Percentiles rank a stretch among this genome's conserved stretches.
These are phyloP conservation scores for Eurypyga helias DNA, from an alignment of 2,113 vertebrate genomes.

Conservation along the genomic window DNA sequence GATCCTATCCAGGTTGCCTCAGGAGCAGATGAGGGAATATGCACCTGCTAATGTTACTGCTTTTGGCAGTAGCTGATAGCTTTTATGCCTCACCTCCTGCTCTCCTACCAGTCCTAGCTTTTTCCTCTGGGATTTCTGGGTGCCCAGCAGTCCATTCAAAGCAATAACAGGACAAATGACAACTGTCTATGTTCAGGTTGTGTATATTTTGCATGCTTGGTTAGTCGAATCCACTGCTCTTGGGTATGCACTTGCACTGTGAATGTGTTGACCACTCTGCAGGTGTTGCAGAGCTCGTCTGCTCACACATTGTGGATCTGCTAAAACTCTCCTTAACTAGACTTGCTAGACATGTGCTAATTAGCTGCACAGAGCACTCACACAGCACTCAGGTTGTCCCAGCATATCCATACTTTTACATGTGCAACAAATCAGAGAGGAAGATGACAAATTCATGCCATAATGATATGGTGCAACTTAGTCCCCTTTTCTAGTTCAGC, in stretches of 20 bases:
- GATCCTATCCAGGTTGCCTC: background rate
- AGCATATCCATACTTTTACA: background rate
- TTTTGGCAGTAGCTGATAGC: background rate
- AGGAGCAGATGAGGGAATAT: background rate
- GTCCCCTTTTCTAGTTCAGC: background rate
- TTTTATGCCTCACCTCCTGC: constrained; percentile 1
- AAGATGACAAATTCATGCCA: background rate
- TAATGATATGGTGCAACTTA: background rate
- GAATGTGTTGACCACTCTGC: background rate
- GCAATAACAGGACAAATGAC: background rate
- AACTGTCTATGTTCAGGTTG: background rate
- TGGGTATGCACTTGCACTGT: background rate
- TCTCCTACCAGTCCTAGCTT: background rate
- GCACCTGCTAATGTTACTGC: background rate
- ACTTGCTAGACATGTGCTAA: background rate
- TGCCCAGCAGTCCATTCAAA: background rate
- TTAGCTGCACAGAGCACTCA: background rate
- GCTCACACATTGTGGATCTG: background rate
- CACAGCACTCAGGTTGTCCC: background rate
- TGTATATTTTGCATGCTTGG: background rate
- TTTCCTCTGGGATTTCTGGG: constrained; percentile 1
- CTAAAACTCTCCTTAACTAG: background rate
- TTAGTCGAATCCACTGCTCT: background rate
- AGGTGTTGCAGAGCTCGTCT: background rate
- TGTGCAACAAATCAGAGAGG: background rate